Conservation (phyloP, 2,888 invertebrate species). For the Limenitis camilla region DNA sequence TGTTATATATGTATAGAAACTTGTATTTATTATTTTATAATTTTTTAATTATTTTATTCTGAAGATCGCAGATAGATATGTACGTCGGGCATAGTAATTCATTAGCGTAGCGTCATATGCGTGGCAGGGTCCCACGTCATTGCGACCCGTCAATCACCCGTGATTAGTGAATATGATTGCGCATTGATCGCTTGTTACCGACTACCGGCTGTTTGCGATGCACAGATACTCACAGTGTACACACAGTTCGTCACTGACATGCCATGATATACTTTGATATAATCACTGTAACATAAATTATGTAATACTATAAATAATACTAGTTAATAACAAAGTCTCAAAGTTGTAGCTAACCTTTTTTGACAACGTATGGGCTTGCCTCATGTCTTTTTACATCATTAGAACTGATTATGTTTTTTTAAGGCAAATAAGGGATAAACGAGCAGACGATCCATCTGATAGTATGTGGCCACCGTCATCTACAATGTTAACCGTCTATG, state of each 20-base stretch:
- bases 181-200: constrained; percentile 44
- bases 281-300: background rate
- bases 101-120: constrained; percentile 38
- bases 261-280: constrained; percentile 5
- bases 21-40: too few species aligned
- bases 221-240: background rate
- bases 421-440: too few species aligned
- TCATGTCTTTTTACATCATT: too few species aligned
- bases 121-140: constrained; percentile 33
- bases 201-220: constrained; percentile 21
- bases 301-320: background rate
- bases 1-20: too few species aligned
- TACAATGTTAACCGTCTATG: too few species aligned
- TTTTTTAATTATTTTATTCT: too few species aligned
- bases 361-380: too few species aligned
- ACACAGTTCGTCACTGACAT: constrained; percentile 11
- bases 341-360: too few species aligned
- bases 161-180: constrained; percentile 56
- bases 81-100: constrained; percentile 35
- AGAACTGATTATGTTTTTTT: too few species aligned
- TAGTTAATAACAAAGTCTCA: background rate
- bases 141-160: constrained; percentile 42
- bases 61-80: too few species aligned
- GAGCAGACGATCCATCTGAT: too few species aligned
- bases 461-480: too few species aligned